phyloP scores from a whole-genome alignment of 2,113 vertebrate genomes.

The Lethenteron reissneri region DNA sequence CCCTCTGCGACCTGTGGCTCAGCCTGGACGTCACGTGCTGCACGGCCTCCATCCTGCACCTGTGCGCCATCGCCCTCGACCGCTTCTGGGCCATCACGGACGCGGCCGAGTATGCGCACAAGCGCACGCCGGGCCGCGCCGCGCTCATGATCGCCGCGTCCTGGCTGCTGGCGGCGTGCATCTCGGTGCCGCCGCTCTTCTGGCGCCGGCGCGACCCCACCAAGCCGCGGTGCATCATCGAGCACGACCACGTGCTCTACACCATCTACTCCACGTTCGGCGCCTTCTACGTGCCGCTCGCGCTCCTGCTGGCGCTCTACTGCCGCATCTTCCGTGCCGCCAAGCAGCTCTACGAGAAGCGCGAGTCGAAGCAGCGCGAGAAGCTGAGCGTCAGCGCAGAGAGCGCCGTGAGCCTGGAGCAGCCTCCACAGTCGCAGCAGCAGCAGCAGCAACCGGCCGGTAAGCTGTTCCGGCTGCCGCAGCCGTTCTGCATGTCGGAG shows the following conservation, averaged over 20 bases:
- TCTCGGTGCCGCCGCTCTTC: not conserved
- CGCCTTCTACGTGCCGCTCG: slow-evolving; percentile 1
- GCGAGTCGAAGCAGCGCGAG: not conserved
- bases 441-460: too few species aligned
- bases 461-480: too few species aligned
- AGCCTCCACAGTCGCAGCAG: too few species aligned
- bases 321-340: not conserved
- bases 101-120: slow-evolving; percentile 1
- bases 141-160: not conserved
- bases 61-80: slow-evolving; percentile 4
- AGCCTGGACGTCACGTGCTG: not conserved
- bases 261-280: not conserved
- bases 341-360: not conserved
- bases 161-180: not conserved
- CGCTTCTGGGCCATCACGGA: slow-evolving; percentile 4
- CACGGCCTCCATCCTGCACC: slow-evolving; percentile 5
- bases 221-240: not conserved
- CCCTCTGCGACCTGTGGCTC: not conserved
- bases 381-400: too few species aligned
- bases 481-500: too few species aligned
- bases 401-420: too few species aligned
- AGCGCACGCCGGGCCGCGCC: slow-evolving; percentile 1
- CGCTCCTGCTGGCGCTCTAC: slow-evolving; percentile 4
- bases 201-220: not conserved
- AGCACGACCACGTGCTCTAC: slow-evolving; percentile 1